These are phyloP conservation scores for Chalcis sispes DNA, from an alignment of 2,888 invertebrate genomes.

Conservation along the genomic window DNA sequence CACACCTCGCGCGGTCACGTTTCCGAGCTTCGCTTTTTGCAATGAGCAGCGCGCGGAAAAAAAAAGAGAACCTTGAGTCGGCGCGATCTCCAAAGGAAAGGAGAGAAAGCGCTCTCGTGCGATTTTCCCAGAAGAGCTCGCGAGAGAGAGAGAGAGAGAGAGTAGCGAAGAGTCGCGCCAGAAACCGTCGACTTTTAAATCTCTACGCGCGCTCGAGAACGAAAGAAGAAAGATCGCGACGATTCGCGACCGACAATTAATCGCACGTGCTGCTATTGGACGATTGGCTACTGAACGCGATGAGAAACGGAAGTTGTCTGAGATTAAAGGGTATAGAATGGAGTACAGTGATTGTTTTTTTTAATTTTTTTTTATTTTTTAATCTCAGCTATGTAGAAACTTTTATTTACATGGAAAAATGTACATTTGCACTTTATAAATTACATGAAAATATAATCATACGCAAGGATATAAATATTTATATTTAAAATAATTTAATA, in stretches of 20 bases:
- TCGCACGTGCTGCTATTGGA: background rate
- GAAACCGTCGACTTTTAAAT: slow-evolving; percentile 66
- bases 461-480: too few relatives aligned
- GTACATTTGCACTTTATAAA: too few relatives aligned
- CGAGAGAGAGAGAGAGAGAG: too few relatives aligned
- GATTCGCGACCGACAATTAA: slow-evolving; percentile 42
- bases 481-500: too few relatives aligned
- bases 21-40: slow-evolving; percentile 65
- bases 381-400: too few relatives aligned
- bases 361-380: too few relatives aligned
- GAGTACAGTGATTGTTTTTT: too few relatives aligned
- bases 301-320: slow-evolving; percentile 13
- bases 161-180: slow-evolving; percentile 60
- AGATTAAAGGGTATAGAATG: background rate
- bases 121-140: slow-evolving; percentile 68
- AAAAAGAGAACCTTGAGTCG: slow-evolving; percentile 66
- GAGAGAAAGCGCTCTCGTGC: slow-evolving; percentile 67
- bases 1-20: slow-evolving; percentile 61
- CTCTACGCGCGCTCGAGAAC: too few relatives aligned
- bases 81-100: slow-evolving; percentile 66
- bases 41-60: slow-evolving; percentile 22
- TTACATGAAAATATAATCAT: too few relatives aligned
- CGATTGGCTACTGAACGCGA: too few relatives aligned
- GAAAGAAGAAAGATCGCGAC: slow-evolving; percentile 42
- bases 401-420: too few relatives aligned